Evolutionary conservation across 2,113 vertebrate genomes (phyloP).

Genomic region (Gavia stellata): DNA sequence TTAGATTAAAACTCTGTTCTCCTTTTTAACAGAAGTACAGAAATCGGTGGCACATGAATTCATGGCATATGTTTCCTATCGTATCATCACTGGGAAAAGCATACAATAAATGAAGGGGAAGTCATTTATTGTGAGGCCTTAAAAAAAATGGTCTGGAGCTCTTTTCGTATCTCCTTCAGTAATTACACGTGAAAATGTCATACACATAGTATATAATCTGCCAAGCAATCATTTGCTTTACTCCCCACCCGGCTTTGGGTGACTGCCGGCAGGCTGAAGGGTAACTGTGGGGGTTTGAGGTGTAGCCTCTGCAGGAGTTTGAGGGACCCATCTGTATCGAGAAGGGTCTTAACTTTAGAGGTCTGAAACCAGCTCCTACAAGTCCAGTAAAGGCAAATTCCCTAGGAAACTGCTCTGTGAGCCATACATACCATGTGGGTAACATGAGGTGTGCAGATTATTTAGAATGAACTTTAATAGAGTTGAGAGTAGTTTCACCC

Average conservation of each 20-base stretch:
- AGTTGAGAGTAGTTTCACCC: background rate
- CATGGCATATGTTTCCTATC: background rate
- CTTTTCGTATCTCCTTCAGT: background rate
- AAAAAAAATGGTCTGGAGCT: background rate
- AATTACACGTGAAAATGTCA: background rate
- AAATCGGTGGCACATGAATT: background rate
- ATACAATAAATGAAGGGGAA: background rate
- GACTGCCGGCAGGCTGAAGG: background rate
- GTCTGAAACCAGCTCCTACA: background rate
- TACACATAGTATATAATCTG: background rate
- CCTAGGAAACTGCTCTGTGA: background rate
- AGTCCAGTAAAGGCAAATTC: background rate
- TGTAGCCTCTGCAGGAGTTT: background rate
- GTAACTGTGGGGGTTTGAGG: fast-evolving
- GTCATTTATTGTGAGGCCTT: background rate
- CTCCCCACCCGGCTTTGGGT: background rate
- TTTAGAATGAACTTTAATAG: background rate
- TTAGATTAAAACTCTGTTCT: background rate
- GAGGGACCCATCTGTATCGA: background rate
- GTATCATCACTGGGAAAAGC: background rate
- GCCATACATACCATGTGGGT: fast-evolving
- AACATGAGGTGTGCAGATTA: background rate
- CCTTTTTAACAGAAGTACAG: background rate
- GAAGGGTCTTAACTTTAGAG: background rate
- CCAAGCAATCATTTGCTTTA: background rate